A percentile compares a stretch with the other conserved stretches of the same genome.
phyloP scores from a whole-genome alignment of 2,797 vertebrate genomes.

The Cyclura pinguis region DNA sequence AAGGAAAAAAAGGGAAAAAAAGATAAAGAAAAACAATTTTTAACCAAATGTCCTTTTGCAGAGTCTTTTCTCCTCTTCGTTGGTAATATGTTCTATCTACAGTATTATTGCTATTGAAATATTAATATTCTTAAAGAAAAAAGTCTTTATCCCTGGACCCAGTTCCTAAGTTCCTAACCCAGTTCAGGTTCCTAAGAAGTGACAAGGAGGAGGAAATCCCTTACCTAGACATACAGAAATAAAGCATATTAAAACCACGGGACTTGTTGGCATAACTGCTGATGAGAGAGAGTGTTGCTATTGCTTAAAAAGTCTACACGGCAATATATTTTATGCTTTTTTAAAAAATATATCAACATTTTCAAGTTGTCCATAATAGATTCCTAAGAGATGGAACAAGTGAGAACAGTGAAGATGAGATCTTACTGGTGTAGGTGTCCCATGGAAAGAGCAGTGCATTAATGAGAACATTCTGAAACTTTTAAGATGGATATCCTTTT shows the following conservation, averaged over 20 bases:
- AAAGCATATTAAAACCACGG: background rate
- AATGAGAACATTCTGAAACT: background rate
- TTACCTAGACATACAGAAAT: background rate
- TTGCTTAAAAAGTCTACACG: background rate
- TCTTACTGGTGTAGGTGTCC: background rate
- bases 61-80: background rate
- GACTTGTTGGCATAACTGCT: background rate
- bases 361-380: background rate
- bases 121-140: background rate
- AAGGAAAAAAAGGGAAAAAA: background rate
- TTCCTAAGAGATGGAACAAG: background rate
- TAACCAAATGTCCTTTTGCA: background rate
- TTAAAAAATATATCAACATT: background rate
- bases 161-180: background rate
- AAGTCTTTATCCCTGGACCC: background rate
- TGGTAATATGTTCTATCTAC: background rate
- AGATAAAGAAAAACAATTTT: background rate
- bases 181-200: background rate
- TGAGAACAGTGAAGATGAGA: background rate
- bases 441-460: background rate
- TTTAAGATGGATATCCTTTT: background rate
- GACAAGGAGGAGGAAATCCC: background rate
- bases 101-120: background rate
- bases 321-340: background rate
- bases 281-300: background rate